Base-by-base conservation (phyloP, 2,113 vertebrate species). In the Cnemophilus loriae region DNA sequence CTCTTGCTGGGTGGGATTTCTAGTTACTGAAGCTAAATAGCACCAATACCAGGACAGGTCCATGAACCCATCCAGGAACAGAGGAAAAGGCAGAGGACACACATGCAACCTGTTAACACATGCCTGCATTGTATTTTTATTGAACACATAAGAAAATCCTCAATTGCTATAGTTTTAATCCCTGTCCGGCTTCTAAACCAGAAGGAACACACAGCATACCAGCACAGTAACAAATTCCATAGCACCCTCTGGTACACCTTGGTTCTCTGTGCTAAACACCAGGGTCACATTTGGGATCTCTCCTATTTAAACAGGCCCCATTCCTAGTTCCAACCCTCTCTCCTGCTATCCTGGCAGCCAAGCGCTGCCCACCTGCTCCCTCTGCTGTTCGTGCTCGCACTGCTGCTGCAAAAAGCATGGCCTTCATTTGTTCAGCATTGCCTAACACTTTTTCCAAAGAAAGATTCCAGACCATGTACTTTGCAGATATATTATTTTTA, bases 351-450 rank as follows among this genome's bases (percentile, higher is more conserved):
- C 50, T 46, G 30, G 8, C 47, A 61, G 84, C 57, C 6, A 5
- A 46, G 47, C 0, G 0, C 73, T 86, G 65, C 22, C 26, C 39
- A 26, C 77, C 73, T 91, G 79, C 92, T 94, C 95, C 95, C 94
- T 92, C 95, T 97, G 76, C 88, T 90, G 78, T 55, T 67, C n/a
- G 89, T 18, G 47, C 78, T 87, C 5, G 50, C 55, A 6, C 13
- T 6, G 11, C 1, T 19, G 32, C 59, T 60, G 60, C 63, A 49
- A 37, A 49, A 83, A 50, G 24, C 35, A 9, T 0, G 8, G 5
- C 47, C 61, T 49, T 19, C 7, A 27, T 41, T 55, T 41, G 30
- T 8, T 63, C 83, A 65, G 49, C 63, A 53, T 16, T n/a, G 75
- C 18, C 57, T 44, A 47, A 20, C 6, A 6, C 16, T 22, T 68